These are phyloP conservation scores for Agelastica alni DNA, from an alignment of 2,888 invertebrate genomes.

Conservation along the genomic window DNA sequence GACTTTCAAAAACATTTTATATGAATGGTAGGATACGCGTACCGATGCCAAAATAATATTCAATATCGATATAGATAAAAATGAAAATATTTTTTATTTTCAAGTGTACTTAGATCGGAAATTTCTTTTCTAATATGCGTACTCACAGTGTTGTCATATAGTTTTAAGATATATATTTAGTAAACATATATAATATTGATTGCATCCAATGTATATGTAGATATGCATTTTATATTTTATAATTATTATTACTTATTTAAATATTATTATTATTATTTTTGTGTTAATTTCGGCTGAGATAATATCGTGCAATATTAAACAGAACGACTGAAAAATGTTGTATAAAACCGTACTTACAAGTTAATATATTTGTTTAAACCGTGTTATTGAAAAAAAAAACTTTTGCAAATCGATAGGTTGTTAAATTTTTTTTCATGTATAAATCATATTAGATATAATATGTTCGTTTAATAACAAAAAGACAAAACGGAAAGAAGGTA, in stretches of 20 bases:
- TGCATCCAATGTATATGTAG: slow-evolving; percentile 55
- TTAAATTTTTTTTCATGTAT: no score
- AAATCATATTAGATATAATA: no score
- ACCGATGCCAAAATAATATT: no score
- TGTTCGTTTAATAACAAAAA: slow-evolving; percentile 1
- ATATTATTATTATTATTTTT: slow-evolving; percentile 31
- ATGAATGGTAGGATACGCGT: no score
- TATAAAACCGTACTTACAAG: slow-evolving; percentile 42
- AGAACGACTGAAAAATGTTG: slow-evolving; percentile 55
- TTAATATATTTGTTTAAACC: slow-evolving; percentile 37
- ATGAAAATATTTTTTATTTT: no score
- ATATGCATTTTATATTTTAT: slow-evolving; percentile 41
- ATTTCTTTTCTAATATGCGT: slow-evolving; percentile 3
- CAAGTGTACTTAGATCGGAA: no score
- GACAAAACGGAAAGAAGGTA: slow-evolving; percentile 9
- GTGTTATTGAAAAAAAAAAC: no score
- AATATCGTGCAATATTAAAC: slow-evolving; percentile 57
- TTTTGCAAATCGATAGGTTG: slow-evolving; percentile 29
- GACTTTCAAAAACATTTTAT: no score
- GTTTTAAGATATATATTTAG: slow-evolving; percentile 53
- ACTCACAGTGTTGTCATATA: slow-evolving; percentile 34
- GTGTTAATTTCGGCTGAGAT: slow-evolving; percentile 53
- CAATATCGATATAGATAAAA: no score
- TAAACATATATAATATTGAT: slow-evolving; percentile 56
- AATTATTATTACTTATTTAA: slow-evolving; percentile 30